A percentile compares a stretch with the other conserved stretches of the same genome.
phyloP scores from a whole-genome alignment of 1,140 invertebrate species.

The Bombus soroeensis region DNA sequence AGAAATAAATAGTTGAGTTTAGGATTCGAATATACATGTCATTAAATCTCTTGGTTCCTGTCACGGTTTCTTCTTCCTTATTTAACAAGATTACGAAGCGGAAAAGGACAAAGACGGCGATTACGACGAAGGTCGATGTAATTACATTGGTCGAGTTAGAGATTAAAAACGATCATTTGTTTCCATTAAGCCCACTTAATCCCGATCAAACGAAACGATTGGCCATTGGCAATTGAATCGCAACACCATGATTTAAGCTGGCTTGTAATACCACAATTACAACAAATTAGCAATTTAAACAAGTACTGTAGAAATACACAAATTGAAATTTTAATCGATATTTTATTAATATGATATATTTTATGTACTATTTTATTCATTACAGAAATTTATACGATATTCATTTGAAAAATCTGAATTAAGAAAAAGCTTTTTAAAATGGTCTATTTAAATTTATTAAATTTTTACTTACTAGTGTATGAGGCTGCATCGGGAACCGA shows the following conservation, averaged over 20 bases:
- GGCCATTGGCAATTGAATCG: slow-evolving; percentile 12
- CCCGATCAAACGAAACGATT: slow-evolving; percentile 18
- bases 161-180: slow-evolving; percentile 49
- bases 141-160: slow-evolving; percentile 23
- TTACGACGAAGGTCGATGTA: slow-evolving; percentile 30
- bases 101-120: slow-evolving; percentile 12
- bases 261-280: background rate
- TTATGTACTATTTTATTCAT: no score
- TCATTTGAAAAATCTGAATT: background rate
- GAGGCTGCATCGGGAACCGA: slow-evolving; percentile 57
- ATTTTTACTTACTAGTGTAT: slow-evolving; percentile 76
- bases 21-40: background rate
- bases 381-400: no score
- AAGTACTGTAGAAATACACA: background rate
- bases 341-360: background rate
- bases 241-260: slow-evolving; percentile 1
- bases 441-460: background rate
- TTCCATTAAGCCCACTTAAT: slow-evolving; percentile 40
- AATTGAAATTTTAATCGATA: background rate
- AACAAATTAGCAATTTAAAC: background rate
- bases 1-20: background rate
- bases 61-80: slow-evolving; percentile 15
- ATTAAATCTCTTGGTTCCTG: background rate
- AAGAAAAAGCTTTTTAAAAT: background rate
- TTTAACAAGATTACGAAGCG: slow-evolving; percentile 39